Evolutionary conservation across 2,797 vertebrate genomes (phyloP).

Genomic region (Pygocentrus nattereri): DNA sequence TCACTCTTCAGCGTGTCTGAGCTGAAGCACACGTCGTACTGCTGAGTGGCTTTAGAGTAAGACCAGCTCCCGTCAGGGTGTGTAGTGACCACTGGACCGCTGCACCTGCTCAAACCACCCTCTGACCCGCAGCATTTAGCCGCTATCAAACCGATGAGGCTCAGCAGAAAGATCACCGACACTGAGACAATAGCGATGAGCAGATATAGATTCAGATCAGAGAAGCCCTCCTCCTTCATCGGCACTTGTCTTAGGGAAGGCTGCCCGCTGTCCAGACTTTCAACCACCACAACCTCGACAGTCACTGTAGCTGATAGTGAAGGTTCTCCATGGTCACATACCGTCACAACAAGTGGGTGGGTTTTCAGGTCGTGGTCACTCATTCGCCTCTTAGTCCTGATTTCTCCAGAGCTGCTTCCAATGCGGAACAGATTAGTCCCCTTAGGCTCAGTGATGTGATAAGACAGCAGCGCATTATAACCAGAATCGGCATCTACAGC

Average conservation of each 20-base stretch:
- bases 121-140: constrained; percentile 58
- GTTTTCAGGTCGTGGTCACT: constrained; percentile 60
- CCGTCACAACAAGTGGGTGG: constrained; percentile 55
- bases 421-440: too few relatives aligned
- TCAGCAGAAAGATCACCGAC: constrained; percentile 59
- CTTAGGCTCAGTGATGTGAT: too few relatives aligned
- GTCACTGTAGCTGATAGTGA: constrained; percentile 61
- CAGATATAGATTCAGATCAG: constrained; percentile 62
- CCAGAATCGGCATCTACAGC: too few relatives aligned
- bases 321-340: constrained; percentile 62
- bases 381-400: too few relatives aligned
- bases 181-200: constrained; percentile 58
- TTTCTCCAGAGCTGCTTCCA: too few relatives aligned
- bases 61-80: constrained; percentile 64
- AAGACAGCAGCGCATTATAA: too few relatives aligned
- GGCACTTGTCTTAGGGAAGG: too few relatives aligned
- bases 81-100: constrained; percentile 58
- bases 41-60: constrained; percentile 61
- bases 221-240: too few relatives aligned
- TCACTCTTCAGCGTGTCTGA: too few relatives aligned
- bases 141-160: constrained; percentile 55
- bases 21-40: constrained; percentile 65
- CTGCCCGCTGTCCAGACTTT: constrained; percentile 49
- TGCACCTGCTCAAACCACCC: constrained; percentile 49
- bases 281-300: constrained; percentile 63